phyloP scores from a whole-genome alignment of 2,113 vertebrate genomes.

The Cololabis saira region DNA sequence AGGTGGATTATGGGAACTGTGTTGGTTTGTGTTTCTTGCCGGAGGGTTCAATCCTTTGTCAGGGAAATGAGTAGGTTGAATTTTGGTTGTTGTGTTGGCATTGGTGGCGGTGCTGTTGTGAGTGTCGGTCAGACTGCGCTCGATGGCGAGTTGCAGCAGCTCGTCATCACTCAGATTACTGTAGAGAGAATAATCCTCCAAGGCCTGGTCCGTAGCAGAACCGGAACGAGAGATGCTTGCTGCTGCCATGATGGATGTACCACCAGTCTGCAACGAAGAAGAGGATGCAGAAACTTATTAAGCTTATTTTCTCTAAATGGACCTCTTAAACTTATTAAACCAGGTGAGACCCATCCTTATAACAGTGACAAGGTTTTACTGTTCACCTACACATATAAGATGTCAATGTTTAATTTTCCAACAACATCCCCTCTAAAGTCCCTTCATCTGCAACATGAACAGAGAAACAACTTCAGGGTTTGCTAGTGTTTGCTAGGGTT shows the following conservation, averaged over 20 bases:
- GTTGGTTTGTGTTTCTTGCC: constrained; percentile 1
- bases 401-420: too few relatives aligned
- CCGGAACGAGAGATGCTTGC: constrained; percentile 30
- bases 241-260: constrained; percentile 59
- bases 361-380: too few relatives aligned
- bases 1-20: neutral
- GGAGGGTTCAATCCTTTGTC: constrained; percentile 70
- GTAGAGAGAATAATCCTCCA: constrained; percentile 91
- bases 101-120: neutral
- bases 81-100: neutral
- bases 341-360: neutral
- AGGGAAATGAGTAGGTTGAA: neutral
- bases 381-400: too few relatives aligned
- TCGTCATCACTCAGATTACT: constrained; percentile 89
- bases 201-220: constrained; percentile 51
- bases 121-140: constrained; percentile 87
- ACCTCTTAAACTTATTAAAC: too few relatives aligned
- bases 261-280: constrained; percentile 2
- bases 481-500: too few relatives aligned
- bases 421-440: too few relatives aligned
- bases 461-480: too few relatives aligned
- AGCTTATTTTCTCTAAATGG: too few relatives aligned
- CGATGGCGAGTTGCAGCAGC: constrained; percentile 91
- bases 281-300: neutral
- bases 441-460: too few relatives aligned